These are phyloP conservation scores for Helicoverpa armigera DNA, from an alignment of 1,140 invertebrate species.

Conservation along the genomic window DNA sequence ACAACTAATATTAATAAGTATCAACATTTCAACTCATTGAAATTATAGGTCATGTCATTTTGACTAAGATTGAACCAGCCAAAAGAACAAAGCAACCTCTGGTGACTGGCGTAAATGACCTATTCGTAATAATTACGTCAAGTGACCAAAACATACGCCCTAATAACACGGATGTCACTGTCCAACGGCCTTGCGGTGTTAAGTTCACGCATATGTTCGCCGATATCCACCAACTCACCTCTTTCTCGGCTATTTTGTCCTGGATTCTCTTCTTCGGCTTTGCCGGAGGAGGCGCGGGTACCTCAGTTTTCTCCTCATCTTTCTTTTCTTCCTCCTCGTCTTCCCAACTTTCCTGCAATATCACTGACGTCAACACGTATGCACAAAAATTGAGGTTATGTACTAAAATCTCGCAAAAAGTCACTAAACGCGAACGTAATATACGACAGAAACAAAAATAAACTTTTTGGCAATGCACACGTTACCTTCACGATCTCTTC, in stretches of 20 bases:
- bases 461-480: conserved; percentile 69
- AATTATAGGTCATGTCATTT: too few relatives aligned
- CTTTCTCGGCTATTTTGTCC: conserved; percentile 92
- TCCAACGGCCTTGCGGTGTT: conserved; percentile 11
- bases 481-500: conserved; percentile 94
- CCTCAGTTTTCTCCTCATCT: conserved; percentile 87
- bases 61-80: too few relatives aligned
- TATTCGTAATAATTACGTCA: conserved; percentile 13
- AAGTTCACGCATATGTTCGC: conserved; percentile 47
- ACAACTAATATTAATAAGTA: too few relatives aligned
- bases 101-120: too few relatives aligned
- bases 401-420: conserved; percentile 52
- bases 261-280: conserved; percentile 91
- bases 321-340: conserved; percentile 93
- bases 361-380: conserved; percentile 79
- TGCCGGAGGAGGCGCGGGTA: conserved; percentile 63
- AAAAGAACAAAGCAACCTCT: too few relatives aligned
- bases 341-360: conserved; percentile 93
- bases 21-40: too few relatives aligned
- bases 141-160: conserved; percentile 22
- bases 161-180: conserved; percentile 1
- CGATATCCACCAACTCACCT: conserved; percentile 85
- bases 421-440: conserved; percentile 36
- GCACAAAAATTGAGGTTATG: conserved; percentile 79
- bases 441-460: conserved; percentile 44